Base-by-base conservation (phyloP, 2,888 invertebrate genomes). In the Resseliella maxima region DNA sequence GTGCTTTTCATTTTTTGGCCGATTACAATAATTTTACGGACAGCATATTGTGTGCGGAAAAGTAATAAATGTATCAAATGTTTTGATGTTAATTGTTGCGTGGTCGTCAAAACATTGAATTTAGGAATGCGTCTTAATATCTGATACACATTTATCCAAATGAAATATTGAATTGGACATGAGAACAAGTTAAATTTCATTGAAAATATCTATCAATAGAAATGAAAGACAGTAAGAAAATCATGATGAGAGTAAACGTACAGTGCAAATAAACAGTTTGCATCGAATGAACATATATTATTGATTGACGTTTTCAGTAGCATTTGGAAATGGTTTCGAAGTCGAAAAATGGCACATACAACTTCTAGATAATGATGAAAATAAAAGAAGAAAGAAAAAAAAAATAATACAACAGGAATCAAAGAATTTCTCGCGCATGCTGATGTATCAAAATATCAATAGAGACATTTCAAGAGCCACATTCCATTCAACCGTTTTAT, bases 341-440 rank as follows among this genome's bases (percentile, higher is more conserved):
- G 24, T 10, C 59, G 24, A 59, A 24, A 59, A 24, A 50, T 12
- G 2, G 50, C 50, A 21, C 10, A 50, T 18, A 50, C 50, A 18
- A 59, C 5, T 24, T 6, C 2, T 59, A 1, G 59, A 24, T n/a
- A 6, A 50, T 50, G 5, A 8, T 8, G 41, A 50, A 18, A 3
- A 59, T n/a, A 59, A 24, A 24, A 59, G n/a, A 59, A 59, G 59
- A n/a, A 24, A 24, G 24, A 59, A 59, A 59, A 59, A 41, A 12
- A 5, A 8, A 41, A 5, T 5, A 41, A 5, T 8, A 12, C 41
- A 41, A 8, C 41, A 41, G 50, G 18, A 50, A 72, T 72, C 31
- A 72, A 0, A 15, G 72, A 72, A 72, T 31, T 72, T 72, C 72
- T 72, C 59, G 59, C 59, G 59, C 59, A 59, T 59, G 59, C 59